These are phyloP conservation scores for Tanytarsus gracilentus DNA, from an alignment of 2,888 invertebrate species.

Conservation along the genomic window DNA sequence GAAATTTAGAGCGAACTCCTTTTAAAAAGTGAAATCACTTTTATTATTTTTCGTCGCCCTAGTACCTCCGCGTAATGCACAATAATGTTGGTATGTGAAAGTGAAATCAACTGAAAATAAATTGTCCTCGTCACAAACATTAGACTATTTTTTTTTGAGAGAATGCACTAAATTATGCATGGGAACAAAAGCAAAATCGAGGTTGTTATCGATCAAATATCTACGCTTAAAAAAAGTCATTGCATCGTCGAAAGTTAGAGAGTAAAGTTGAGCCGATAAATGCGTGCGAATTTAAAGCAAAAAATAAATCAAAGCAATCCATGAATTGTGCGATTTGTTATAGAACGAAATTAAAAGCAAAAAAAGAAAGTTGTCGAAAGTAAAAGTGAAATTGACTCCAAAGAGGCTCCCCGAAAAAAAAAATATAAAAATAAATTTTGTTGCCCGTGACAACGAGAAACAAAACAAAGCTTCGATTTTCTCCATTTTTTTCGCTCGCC, in stretches of 20 bases:
- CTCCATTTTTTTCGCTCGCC: neutral
- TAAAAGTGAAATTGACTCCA: neutral
- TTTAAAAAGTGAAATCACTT: no score
- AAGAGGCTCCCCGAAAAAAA: no score
- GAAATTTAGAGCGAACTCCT: no score
- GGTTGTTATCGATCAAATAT: constrained; percentile 26
- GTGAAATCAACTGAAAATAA: neutral
- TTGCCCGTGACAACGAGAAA: constrained; percentile 13
- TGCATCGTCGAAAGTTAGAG: no score
- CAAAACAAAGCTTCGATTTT: constrained; percentile 1
- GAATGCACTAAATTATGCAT: constrained; percentile 21
- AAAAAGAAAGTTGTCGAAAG: neutral
- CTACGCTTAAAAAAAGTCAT: no score
- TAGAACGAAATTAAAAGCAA: neutral
- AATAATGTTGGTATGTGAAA: no score
- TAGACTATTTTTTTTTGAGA: neutral
- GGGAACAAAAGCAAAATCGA: neutral
- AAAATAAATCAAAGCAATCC: no score
- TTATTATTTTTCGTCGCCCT: no score
- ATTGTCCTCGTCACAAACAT: neutral
- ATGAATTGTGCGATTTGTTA: no score
- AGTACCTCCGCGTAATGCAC: no score
- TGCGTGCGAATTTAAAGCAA: no score
- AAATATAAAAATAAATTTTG: neutral
- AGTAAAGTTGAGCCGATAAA: no score